Percentiles rank a stretch among this genome's conserved stretches.
phyloP scores from a whole-genome alignment of 1,140 invertebrate species.

The Drosophila saltans region DNA sequence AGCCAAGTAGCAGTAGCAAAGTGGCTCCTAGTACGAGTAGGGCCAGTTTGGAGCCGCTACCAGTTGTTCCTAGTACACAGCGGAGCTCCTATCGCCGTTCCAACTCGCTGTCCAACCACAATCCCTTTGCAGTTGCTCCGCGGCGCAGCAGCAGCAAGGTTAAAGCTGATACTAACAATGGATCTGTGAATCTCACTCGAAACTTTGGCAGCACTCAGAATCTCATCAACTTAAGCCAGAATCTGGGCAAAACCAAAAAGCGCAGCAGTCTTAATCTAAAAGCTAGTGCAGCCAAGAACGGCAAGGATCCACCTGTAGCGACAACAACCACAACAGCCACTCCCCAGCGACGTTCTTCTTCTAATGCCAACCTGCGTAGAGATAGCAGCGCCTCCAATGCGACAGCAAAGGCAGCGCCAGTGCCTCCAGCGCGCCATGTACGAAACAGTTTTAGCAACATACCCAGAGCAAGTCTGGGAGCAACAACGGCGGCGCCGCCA shows the following conservation, averaged over 20 bases:
- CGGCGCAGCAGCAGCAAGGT: conserved; percentile 64
- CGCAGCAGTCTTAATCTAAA: conserved; percentile 80
- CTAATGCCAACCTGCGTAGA: conserved; percentile 75
- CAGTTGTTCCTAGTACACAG: conserved; percentile 20
- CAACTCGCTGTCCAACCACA: conserved; percentile 72
- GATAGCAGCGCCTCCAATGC: conserved; percentile 64
- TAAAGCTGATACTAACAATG: conserved; percentile 43
- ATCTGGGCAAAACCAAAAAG: conserved; percentile 77
- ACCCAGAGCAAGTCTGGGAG: conserved; percentile 73
- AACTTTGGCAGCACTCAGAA: conserved; percentile 82
- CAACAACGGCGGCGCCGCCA: conserved; percentile 26
- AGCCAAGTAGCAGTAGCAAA: conserved; percentile 54
- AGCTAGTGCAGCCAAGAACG: conserved; percentile 51
- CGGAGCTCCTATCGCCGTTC: conserved; percentile 68
- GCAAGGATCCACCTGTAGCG: conserved; percentile 57
- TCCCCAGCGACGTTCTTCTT: conserved; percentile 67
- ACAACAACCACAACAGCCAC: conserved; percentile 11
- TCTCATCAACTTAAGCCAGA: conserved; percentile 74
- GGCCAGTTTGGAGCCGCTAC: conserved; percentile 29
- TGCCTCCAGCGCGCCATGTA: conserved; percentile 63
- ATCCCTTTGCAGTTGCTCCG: conserved; percentile 72
- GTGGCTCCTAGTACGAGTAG: conserved; percentile 52
- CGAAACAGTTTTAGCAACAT: conserved; percentile 82
- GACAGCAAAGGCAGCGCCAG: conserved; percentile 45
- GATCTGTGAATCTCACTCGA: conserved; percentile 67